phyloP scores from a whole-genome alignment of 2,113 vertebrate genomes.

The Rhadina sibilatrix region DNA sequence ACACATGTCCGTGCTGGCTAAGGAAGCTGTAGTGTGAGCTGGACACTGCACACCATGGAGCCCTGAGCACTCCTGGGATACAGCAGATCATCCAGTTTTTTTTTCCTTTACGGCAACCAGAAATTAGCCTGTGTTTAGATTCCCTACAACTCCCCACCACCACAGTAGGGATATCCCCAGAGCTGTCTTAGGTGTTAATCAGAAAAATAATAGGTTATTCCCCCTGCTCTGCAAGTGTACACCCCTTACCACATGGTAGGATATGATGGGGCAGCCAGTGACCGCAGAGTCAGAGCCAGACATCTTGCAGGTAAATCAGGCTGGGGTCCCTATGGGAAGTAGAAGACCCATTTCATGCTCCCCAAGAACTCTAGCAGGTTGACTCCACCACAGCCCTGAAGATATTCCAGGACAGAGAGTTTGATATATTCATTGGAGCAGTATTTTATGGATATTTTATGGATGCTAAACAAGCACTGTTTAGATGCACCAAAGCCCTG shows the following conservation, averaged over 20 bases:
- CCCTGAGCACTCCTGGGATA: neutral
- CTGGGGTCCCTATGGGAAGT: neutral
- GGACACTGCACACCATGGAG: neutral
- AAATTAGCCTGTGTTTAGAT: neutral
- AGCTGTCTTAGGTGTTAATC: neutral
- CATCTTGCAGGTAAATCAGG: neutral
- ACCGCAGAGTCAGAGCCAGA: neutral
- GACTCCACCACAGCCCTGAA: neutral
- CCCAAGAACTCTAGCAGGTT: neutral
- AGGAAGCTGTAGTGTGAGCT: neutral
- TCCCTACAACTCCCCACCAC: neutral
- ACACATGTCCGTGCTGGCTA: accelerated
- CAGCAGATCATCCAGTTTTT: neutral
- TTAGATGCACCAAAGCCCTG: neutral
- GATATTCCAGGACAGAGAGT: neutral
- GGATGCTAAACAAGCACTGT: neutral
- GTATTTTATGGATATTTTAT: neutral
- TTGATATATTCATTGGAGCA: neutral
- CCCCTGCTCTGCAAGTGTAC: neutral
- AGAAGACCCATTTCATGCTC: neutral
- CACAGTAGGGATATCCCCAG: neutral
- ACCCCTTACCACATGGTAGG: neutral
- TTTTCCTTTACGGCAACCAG: neutral
- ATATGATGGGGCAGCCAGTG: neutral
- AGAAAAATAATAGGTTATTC: neutral